Conservation (phyloP, 2,113 vertebrate species). For the Rhinoderma darwinii region DNA sequence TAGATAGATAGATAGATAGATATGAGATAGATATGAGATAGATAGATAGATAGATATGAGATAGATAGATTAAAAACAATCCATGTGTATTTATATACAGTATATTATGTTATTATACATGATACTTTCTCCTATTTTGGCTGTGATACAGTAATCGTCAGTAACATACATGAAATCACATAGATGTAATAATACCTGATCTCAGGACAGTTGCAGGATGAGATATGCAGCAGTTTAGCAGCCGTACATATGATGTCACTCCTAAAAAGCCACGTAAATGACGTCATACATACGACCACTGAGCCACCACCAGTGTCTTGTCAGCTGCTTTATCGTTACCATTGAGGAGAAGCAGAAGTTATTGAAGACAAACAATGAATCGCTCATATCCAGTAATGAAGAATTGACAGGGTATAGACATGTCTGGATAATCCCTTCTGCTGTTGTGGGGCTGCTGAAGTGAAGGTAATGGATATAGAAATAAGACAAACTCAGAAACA, state of each 20-base stretch:
- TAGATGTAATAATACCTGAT: neutral
- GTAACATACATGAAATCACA: neutral
- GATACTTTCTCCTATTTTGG: neutral
- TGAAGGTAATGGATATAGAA: too few relatives aligned
- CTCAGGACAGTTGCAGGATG: conserved; percentile 67
- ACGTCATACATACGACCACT: conserved; percentile 95
- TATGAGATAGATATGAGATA: too few relatives aligned
- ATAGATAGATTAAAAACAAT: neutral
- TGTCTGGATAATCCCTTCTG: too few relatives aligned
- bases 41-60: neutral
- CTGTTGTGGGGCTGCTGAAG: too few relatives aligned
- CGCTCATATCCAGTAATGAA: neutral
- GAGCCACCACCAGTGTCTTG: conserved; percentile 82
- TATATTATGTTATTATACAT: too few relatives aligned
- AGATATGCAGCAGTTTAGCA: conserved; percentile 92
- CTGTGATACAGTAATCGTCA: neutral
- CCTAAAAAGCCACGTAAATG: conserved; percentile 92
- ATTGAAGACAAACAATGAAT: neutral
- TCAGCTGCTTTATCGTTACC: neutral
- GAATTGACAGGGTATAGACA: neutral
- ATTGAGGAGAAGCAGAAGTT: neutral
- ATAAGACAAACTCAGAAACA: too few relatives aligned
- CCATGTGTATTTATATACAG: too few relatives aligned
- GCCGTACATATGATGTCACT: conserved; percentile 98
- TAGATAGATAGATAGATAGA: too few relatives aligned